phyloP scores from a whole-genome alignment of 2,113 vertebrate genomes.

The Tympanuchus pallidicinctus region DNA sequence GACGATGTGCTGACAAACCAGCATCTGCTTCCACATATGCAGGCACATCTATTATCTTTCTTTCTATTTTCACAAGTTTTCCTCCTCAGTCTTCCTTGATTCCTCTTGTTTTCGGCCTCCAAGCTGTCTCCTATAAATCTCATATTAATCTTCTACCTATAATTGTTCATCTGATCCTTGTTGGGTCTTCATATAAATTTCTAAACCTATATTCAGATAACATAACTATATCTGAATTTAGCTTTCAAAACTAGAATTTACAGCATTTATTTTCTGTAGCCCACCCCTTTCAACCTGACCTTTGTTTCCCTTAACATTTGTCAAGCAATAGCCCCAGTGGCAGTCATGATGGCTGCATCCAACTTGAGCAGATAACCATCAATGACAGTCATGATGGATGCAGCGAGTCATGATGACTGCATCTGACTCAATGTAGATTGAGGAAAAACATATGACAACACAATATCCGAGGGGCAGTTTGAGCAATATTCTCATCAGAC shows the following conservation, averaged over 20 bases:
- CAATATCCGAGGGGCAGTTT: background rate
- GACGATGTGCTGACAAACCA: background rate
- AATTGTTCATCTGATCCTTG: background rate
- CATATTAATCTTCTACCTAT: background rate
- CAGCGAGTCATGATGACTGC: background rate
- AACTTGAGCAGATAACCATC: background rate
- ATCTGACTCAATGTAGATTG: background rate
- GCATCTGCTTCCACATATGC: background rate
- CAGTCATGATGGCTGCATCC: background rate
- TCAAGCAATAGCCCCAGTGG: background rate
- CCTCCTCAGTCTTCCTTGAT: background rate
- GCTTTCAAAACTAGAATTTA: background rate
- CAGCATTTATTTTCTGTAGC: background rate
- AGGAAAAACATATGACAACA: background rate
- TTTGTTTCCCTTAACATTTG: background rate
- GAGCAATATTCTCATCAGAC: background rate
- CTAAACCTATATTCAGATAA: background rate
- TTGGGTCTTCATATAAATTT: background rate
- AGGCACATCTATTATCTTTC: rapidly evolving
- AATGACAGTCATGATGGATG: background rate
- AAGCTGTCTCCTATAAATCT: background rate
- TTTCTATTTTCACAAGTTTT: background rate
- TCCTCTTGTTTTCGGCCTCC: background rate
- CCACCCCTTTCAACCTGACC: background rate
- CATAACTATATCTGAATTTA: background rate